Base-by-base conservation (phyloP, 2,797 vertebrate species). In the Sebastolobus alascanus region DNA sequence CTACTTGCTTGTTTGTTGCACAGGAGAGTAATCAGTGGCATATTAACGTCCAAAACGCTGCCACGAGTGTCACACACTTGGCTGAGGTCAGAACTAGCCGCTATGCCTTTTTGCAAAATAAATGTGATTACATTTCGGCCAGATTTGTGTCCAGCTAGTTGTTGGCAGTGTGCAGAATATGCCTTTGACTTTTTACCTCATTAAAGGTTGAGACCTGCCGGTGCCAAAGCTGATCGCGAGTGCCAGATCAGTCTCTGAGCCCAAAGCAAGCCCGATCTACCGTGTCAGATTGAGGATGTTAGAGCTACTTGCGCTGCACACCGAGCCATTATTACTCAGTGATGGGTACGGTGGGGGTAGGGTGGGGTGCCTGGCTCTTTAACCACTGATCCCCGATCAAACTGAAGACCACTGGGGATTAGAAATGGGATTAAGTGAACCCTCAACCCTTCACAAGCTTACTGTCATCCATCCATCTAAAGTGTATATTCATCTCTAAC, bases 391-490 rank as follows among this genome's bases (percentile, higher is more conserved):
- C 84, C 84, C 63, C 2, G 82, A 92, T 90, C 86, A 76, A 87
- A 37, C 75, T 50, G 84, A 90, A 75, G 76, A 91, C 88, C 73
- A 80, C 46, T 54, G 66, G 79, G 86, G 89, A 93, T 95, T 94
- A 93, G 90, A 87, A 77, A 91, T 68, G 77, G 87, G 88, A 93
- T 94, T 93, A 91, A 78, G 73, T 90, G 88, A 93, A 86, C 88
- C 79, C 7, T 73, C 73, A 66, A 75, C 85, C 77, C 67, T 72
- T 75, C 72, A 63, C 66, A 37, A 56, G 77, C 65, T 87, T 80
- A 88, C 71, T 79, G 71, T 56, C 81, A 90, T 83, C 59, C 77
- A 83, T 81, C 83, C 61, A 82, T 83, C 75, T 79, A 80, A 74
- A 88, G 77, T 73, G 71, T 80, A 70, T 82, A 80, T 79, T 80